phyloP scores from a whole-genome alignment of 2,888 invertebrate genomes.

The Oeneis ivallda region DNA sequence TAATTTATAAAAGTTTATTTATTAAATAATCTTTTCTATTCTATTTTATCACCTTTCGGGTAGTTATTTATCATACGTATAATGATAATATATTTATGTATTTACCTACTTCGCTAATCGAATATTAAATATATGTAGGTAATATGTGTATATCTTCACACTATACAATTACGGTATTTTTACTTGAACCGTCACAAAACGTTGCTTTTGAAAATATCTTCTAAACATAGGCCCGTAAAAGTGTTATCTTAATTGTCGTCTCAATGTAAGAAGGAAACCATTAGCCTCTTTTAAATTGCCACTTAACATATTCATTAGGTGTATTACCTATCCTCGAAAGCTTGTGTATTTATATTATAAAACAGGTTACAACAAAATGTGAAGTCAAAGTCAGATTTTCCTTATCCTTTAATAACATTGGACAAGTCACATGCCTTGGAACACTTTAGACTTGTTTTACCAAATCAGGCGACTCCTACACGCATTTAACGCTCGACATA shows the following conservation, averaged over 20 bases:
- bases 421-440: conserved; percentile 35
- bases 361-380: conserved; percentile 24
- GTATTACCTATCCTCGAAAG: conserved; percentile 7
- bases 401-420: conserved; percentile 37
- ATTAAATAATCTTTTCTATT: too few species aligned
- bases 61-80: too few species aligned
- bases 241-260: conserved; percentile 16
- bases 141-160: too few species aligned
- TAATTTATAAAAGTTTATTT: too few species aligned
- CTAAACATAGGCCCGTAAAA: conserved; percentile 9
- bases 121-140: too few species aligned
- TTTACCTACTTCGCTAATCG: neutral
- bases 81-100: too few species aligned
- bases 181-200: neutral
- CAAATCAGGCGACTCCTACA: conserved; percentile 34
- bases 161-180: neutral
- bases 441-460: conserved; percentile 33
- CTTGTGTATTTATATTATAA: conserved; percentile 20
- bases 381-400: conserved; percentile 29
- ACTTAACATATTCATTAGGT: conserved; percentile 21
- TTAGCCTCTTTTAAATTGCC: conserved; percentile 25
- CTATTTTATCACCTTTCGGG: too few species aligned
- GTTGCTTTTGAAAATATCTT: neutral
- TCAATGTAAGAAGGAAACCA: conserved; percentile 21
- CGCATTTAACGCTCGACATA: conserved; percentile 11